phyloP scores from a whole-genome alignment of 92 coral and sea anemone species.

The Parazoanthus darwini region DNA sequence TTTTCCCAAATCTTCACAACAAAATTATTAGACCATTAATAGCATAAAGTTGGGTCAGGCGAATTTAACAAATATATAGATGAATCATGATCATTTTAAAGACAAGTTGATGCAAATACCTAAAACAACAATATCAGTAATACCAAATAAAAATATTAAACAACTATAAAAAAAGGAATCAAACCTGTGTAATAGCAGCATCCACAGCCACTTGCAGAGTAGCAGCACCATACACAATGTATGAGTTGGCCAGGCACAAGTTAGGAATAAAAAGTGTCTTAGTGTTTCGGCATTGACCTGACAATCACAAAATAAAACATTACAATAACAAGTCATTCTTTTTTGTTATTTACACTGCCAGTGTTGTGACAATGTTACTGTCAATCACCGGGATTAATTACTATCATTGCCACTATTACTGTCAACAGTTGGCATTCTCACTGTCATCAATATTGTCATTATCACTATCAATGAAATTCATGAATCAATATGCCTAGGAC shows the following conservation, averaged over 20 bases:
- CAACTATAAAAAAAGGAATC: neutral
- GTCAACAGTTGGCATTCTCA: no score
- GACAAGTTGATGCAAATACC: neutral
- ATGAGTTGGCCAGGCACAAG: conserved; percentile 64
- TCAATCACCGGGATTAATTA: no score
- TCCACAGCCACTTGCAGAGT: conserved; percentile 79
- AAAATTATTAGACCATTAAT: no score
- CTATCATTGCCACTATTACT: no score
- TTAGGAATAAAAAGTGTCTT: conserved; percentile 29
- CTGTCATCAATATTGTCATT: no score
- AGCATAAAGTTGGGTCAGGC: no score
- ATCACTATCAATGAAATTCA: no score
- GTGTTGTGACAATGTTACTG: no score
- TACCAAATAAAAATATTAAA: no score
- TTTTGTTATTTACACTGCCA: neutral
- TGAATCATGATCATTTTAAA: neutral
- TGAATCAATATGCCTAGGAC: no score
- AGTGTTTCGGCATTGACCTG: conserved; percentile 54
- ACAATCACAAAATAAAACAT: conserved; percentile 1
- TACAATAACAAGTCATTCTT: neutral
- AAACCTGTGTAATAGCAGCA: conserved; percentile 81
- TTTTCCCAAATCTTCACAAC: no score
- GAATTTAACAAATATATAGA: no score
- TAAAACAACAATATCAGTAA: neutral
- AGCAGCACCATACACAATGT: conserved; percentile 49